Conservation (phyloP, 53 echinoderm and acorn worm species). For the Glandiceps talaboti region DNA sequence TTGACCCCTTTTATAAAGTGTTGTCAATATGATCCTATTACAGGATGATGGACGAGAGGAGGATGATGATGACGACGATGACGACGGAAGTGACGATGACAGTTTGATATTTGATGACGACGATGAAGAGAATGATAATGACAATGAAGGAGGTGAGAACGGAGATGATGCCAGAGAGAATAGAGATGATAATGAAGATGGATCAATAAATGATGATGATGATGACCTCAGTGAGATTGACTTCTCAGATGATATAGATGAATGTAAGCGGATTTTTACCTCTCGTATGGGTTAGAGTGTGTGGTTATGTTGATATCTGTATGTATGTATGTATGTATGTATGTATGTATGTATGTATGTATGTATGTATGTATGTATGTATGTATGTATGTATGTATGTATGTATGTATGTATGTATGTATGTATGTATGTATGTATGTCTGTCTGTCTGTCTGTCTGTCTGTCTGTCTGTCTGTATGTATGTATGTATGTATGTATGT, state of each 20-base stretch:
- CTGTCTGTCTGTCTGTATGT: not conserved
- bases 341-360: not conserved
- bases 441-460: not conserved
- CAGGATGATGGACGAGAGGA: conserved; percentile 38
- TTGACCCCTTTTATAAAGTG: not conserved
- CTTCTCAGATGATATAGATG: not conserved
- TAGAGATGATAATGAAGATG: conserved; percentile 19
- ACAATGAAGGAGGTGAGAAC: not conserved
- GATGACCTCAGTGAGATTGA: conserved; percentile 13
- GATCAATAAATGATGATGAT: conserved; percentile 5
- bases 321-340: not conserved
- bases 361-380: not conserved
- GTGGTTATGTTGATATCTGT: not conserved
- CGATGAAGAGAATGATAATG: conserved; percentile 17
- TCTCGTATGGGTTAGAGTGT: not conserved
- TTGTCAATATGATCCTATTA: conserved; percentile 6
- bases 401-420: not conserved
- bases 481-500: not conserved
- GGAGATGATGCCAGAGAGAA: not conserved
- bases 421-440: not conserved
- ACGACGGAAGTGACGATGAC: conserved; percentile 39
- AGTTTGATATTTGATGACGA: conserved; percentile 19
- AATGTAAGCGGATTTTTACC: not conserved
- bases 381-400: not conserved
- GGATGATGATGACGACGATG: conserved; percentile 48